Conservation (phyloP, 92 coral and sea anemone genomes). For the Plumapathes pennacea region DNA sequence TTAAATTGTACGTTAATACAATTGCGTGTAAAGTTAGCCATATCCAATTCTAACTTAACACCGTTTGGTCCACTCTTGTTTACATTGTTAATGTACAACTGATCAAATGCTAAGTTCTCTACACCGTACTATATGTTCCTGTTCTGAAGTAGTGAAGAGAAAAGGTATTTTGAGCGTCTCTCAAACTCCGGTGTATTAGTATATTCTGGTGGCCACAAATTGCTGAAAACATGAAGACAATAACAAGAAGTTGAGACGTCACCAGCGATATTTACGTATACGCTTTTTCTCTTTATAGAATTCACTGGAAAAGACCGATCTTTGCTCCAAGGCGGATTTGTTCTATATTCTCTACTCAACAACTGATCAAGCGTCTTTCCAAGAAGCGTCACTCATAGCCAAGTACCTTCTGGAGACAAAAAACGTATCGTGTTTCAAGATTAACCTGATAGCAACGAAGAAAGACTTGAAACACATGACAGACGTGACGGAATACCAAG, state of each 20-base stretch:
- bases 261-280: not conserved
- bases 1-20: no score
- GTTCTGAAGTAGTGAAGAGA: no score
- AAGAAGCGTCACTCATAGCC: slow-evolving; percentile 75
- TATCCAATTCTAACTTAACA: no score
- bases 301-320: slow-evolving; percentile 81
- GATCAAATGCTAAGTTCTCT: no score
- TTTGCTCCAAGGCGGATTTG: slow-evolving; percentile 65
- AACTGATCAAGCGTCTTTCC: slow-evolving; percentile 80
- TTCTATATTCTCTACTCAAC: slow-evolving; percentile 84
- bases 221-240: not conserved
- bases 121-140: not conserved
- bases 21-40: no score
- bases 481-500: slow-evolving; percentile 87
- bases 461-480: slow-evolving; percentile 79
- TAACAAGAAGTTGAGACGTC: no score
- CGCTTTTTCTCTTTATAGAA: slow-evolving; percentile 55
- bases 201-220: not conserved
- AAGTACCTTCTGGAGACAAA: slow-evolving; percentile 75
- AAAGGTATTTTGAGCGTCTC: no score
- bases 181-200: no score
- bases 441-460: slow-evolving; percentile 83
- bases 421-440: slow-evolving; percentile 37
- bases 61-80: no score
- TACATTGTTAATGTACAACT: no score